Conservation (phyloP, 2,888 invertebrate genomes). For the Marronus borbonicus region DNA sequence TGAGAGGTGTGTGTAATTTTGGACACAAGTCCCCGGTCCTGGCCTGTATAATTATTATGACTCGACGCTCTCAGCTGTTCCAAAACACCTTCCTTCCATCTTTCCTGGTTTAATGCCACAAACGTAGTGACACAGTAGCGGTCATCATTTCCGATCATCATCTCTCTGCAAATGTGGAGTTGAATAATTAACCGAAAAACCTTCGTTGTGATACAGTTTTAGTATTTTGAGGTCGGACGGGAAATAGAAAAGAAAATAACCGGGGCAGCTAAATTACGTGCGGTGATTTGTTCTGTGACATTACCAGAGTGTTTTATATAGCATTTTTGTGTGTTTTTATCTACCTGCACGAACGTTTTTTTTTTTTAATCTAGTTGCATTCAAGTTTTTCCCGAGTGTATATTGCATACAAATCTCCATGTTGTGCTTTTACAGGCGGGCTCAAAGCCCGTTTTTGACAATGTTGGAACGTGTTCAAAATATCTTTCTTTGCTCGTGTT, state of each 20-base stretch:
- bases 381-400: slow-evolving; percentile 1
- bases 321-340: slow-evolving; percentile 37
- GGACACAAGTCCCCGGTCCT: slow-evolving; percentile 57
- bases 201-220: slow-evolving; percentile 14
- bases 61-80: slow-evolving; percentile 55
- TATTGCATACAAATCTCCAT: background rate
- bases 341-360: slow-evolving; percentile 15
- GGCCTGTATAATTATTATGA: slow-evolving; percentile 56
- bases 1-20: slow-evolving; percentile 56
- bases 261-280: slow-evolving; percentile 12
- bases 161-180: slow-evolving; percentile 33
- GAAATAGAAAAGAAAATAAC: slow-evolving; percentile 11
- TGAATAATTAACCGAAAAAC: slow-evolving; percentile 1
- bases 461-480: slow-evolving; percentile 48
- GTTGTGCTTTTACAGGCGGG: slow-evolving; percentile 15
- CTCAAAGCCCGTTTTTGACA: slow-evolving; percentile 38
- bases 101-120: slow-evolving; percentile 50
- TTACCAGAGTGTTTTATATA: slow-evolving; percentile 16
- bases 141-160: slow-evolving; percentile 42
- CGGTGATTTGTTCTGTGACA: slow-evolving; percentile 40
- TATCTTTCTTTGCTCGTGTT: slow-evolving; percentile 40
- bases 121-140: slow-evolving; percentile 37
- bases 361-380: background rate
- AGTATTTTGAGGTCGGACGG: background rate
- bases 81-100: slow-evolving; percentile 52